Percentiles rank a stretch among this genome's conserved stretches.
Evolutionary conservation across 2,888 invertebrate species (phyloP).

Genomic region (Xylocampa areola): DNA sequence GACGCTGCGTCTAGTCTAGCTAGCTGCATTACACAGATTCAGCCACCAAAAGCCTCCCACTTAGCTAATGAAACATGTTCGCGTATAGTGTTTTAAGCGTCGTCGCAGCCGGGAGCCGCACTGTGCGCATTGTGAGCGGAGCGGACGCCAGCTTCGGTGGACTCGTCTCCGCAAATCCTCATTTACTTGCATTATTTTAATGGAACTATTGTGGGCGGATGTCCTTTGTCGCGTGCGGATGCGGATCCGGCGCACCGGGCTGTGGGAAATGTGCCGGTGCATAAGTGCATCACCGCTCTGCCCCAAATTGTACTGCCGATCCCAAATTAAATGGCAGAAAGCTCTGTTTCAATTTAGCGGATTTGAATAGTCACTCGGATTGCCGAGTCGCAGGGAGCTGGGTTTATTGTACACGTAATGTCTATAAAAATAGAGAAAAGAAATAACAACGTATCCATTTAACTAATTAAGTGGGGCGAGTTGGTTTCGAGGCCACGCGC

Average conservation of each 20-base stretch:
- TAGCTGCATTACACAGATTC: constrained; percentile 89
- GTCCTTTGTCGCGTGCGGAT: constrained; percentile 86
- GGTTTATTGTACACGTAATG: constrained; percentile 72
- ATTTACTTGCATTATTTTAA: constrained; percentile 90
- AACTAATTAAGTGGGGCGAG: constrained; percentile 85
- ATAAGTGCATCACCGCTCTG: constrained; percentile 82
- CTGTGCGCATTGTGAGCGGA: constrained; percentile 78
- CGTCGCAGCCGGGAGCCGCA: constrained; percentile 67
- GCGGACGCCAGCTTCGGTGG: constrained; percentile 79
- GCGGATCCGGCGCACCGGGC: constrained; percentile 78
- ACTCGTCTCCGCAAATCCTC: constrained; percentile 88
- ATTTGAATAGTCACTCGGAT: constrained; percentile 67
- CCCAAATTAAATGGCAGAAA: constrained; percentile 76
- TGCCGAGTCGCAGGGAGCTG: constrained; percentile 62
- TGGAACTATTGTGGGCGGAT: constrained; percentile 88
- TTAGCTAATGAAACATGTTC: constrained; percentile 91
- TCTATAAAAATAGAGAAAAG: constrained; percentile 69
- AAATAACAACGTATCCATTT: constrained; percentile 80
- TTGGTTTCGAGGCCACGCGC: constrained; percentile 72
- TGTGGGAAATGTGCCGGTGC: constrained; percentile 85
- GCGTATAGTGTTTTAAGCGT: constrained; percentile 87
- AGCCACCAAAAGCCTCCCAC: constrained; percentile 90
- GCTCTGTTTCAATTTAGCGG: constrained; percentile 75
- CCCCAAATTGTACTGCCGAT: constrained; percentile 78
- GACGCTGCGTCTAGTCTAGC: constrained; percentile 83